Evolutionary conservation across 2,888 invertebrate genomes (phyloP), one percentile per base, ranked within the genome.

Genomic region (Nineta flava): DNA sequence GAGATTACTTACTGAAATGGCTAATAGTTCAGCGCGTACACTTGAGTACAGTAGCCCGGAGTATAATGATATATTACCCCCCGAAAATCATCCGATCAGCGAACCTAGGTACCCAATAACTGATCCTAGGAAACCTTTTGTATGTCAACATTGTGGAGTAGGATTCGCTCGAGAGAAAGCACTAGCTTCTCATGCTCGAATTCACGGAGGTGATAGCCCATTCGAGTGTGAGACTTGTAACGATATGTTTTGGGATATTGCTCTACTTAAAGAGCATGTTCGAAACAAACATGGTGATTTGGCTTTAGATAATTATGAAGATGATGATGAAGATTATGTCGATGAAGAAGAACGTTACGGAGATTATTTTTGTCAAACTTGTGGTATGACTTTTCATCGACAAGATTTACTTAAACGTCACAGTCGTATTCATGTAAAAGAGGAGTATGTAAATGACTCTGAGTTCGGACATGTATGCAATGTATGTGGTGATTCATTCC

Each of bases 151-250:
- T 55, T 83, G 83, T 60, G 86, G 73, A 0, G 75, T 87, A 50
- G 82, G 82, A 5, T 85, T 87, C 66, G 87, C 87, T 0, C 71
- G 87, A 47, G 86, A 87, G 61, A 88, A 87, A 60, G 87, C 87
- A 1, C 66, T 87, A 19, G 78, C 81, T 49, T 85, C 87, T 0
- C 87, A 88, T 61, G 71, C 82, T 0, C 66, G 85, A 67, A 74
- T 85, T 34, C 87, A 87, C 65, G 84, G 83, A 12, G 83, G 81
- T 13, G 86, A 87, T 59, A 83, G 84, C 13, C 84, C 87, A 0
- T 76, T 82, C 56, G 87, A 87, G 60, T 88, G 88, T 62, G 76
- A 76, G 40, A 76, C 78, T 53, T 88, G 87, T 61, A 83, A 82
- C 52, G 87, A 87, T 64, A 77, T 87, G 76, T 87, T 87, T 63